Evolutionary conservation across 2,113 vertebrate genomes (phyloP).

Genomic region (Sorex araneus): DNA sequence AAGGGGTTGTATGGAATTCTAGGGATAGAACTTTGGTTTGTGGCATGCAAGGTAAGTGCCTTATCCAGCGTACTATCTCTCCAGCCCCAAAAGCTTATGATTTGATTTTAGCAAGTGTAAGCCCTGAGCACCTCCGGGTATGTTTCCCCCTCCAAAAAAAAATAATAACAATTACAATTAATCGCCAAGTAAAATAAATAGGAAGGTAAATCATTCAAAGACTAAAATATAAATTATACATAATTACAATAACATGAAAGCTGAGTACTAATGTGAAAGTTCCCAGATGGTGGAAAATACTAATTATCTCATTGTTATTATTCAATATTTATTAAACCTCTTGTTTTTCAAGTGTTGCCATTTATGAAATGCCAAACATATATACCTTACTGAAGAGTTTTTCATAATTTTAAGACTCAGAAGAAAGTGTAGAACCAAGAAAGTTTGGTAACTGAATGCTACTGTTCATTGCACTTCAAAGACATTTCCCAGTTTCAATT

Average conservation of each 20-base stretch:
- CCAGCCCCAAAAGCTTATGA: too few relatives aligned
- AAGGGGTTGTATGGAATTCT: too few relatives aligned
- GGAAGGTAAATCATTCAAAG: slow-evolving; percentile 31
- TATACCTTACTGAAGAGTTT: neutral
- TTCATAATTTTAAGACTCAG: neutral
- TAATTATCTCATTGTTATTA: slow-evolving; percentile 65
- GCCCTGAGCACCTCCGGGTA: too few relatives aligned
- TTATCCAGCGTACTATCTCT: too few relatives aligned
- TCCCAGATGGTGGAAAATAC: slow-evolving; percentile 63
- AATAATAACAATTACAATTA: neutral
- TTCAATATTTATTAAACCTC: slow-evolving; percentile 65
- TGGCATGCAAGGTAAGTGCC: too few relatives aligned
- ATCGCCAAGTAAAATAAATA: slow-evolving; percentile 49
- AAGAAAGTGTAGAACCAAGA: too few relatives aligned
- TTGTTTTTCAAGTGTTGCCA: slow-evolving; percentile 32
- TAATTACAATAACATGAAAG: slow-evolving; percentile 25
- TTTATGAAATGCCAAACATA: slow-evolving; percentile 42
- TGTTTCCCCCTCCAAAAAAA: too few relatives aligned
- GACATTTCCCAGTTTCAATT: too few relatives aligned
- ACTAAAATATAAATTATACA: slow-evolving; percentile 41
- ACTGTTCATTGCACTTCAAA: too few relatives aligned
- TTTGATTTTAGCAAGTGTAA: too few relatives aligned
- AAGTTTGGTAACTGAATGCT: too few relatives aligned
- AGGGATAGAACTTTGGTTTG: too few relatives aligned
- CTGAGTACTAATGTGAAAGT: slow-evolving; percentile 56